These are phyloP conservation scores for Tryphoninae sp. DNA, from an alignment of 2,888 invertebrate species.

Conservation along the genomic window DNA sequence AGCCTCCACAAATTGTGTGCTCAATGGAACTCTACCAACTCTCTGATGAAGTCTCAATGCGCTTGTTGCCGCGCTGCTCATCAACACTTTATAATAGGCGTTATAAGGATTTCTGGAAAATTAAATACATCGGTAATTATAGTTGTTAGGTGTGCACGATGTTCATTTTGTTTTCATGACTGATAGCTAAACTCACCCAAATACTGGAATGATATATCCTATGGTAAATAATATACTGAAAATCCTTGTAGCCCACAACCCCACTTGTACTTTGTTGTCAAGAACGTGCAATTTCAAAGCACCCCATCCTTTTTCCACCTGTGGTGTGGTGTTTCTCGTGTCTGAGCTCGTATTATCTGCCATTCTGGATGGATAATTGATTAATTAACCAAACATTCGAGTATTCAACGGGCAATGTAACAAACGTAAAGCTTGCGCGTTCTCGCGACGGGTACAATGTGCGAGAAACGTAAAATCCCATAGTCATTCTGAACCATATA, in stretches of 20 bases:
- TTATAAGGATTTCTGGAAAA: slow-evolving; percentile 87
- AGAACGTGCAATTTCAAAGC: slow-evolving; percentile 88
- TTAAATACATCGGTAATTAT: slow-evolving; percentile 1
- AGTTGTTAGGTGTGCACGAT: slow-evolving; percentile 66
- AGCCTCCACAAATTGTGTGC: slow-evolving; percentile 90
- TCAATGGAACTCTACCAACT: slow-evolving; percentile 91
- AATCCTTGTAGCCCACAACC: slow-evolving; percentile 93
- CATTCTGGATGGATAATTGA: slow-evolving; percentile 68
- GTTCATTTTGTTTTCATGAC: slow-evolving; percentile 51
- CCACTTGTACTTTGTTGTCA: slow-evolving; percentile 93
- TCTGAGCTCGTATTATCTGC: slow-evolving; percentile 71
- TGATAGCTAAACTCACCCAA: slow-evolving; percentile 87
- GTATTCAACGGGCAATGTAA: neutral
- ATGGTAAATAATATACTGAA: slow-evolving; percentile 92
- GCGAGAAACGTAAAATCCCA: slow-evolving; percentile 4
- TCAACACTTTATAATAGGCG: slow-evolving; percentile 94
- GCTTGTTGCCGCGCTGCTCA: slow-evolving; percentile 97
- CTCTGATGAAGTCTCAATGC: slow-evolving; percentile 97
- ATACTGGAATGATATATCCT: slow-evolving; percentile 92
- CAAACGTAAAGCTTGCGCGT: neutral
- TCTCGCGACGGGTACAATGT: neutral
- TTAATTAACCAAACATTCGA: slow-evolving; percentile 1
- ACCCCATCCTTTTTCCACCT: slow-evolving; percentile 83
- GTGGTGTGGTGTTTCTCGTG: slow-evolving; percentile 68
- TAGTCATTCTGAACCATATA: slow-evolving; percentile 24